Conservation (phyloP, 64 coral and sea anemone genomes). For the Platygyra sinensis region DNA sequence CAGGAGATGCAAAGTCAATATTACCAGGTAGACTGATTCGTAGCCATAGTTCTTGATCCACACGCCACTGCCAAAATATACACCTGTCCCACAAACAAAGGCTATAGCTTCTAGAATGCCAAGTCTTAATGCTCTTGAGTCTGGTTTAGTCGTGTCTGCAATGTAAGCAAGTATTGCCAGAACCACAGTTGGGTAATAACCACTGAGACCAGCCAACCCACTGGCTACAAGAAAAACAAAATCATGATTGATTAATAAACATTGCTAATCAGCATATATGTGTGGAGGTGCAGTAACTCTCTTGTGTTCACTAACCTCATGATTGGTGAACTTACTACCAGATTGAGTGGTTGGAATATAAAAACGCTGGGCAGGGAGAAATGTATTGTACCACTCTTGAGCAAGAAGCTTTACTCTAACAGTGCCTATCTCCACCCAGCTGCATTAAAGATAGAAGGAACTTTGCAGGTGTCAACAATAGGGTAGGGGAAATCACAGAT, state of each 20-base stretch:
- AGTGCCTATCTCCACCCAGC: no score
- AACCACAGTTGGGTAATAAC: constrained; percentile 76
- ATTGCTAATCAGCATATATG: no score
- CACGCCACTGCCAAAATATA: constrained; percentile 62
- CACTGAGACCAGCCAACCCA: constrained; percentile 60
- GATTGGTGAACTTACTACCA: no score
- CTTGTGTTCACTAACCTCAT: no score
- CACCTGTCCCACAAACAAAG: constrained; percentile 67
- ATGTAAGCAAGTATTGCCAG: constrained; percentile 71
- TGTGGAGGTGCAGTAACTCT: no score
- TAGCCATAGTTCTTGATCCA: constrained; percentile 75
- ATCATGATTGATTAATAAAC: background rate
- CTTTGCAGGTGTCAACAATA: no score
- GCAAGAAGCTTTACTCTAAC: no score
- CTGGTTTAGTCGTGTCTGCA: constrained; percentile 64
- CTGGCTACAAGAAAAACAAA: constrained; percentile 38
- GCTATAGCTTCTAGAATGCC: constrained; percentile 79
- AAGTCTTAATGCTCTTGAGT: constrained; percentile 69
- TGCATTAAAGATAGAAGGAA: no score
- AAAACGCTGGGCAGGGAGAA: no score
- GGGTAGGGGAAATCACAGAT: no score
- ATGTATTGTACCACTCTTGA: no score
- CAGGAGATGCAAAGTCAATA: constrained; percentile 58
- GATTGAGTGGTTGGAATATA: no score
- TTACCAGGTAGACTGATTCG: constrained; percentile 53